A percentile compares a stretch with the other conserved stretches of the same genome.
These are phyloP conservation scores for Chelonus insularis DNA, from an alignment of 1,140 invertebrate genomes.

Conservation along the genomic window DNA sequence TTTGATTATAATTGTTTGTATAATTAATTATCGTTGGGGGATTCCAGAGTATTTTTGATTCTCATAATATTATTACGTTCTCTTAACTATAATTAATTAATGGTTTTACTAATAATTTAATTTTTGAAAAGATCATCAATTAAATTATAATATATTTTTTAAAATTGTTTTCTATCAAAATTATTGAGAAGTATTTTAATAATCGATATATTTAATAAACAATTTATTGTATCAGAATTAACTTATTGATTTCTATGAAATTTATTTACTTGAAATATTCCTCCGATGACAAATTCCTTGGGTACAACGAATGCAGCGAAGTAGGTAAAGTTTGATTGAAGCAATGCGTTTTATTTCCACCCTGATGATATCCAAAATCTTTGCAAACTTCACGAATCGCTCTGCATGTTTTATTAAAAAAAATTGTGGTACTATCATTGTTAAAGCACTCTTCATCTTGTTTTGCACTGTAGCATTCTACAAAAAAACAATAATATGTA, in stretches of 20 bases:
- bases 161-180: no score
- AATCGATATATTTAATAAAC: no score
- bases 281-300: constrained; percentile 59
- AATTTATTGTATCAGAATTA: no score
- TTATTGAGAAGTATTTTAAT: no score
- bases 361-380: constrained; percentile 40
- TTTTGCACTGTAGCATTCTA: constrained; percentile 63
- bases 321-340: constrained; percentile 36
- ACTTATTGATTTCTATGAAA: constrained; percentile 7
- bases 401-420: constrained; percentile 60
- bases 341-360: constrained; percentile 58
- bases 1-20: no score
- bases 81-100: no score
- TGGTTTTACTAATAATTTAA: no score
- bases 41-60: no score
- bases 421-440: constrained; percentile 48
- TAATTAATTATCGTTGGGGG: no score
- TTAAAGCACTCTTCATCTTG: constrained; percentile 55
- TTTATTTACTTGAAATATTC: constrained; percentile 64
- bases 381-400: constrained; percentile 58
- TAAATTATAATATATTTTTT: no score
- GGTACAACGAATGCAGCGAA: constrained; percentile 53
- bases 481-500: constrained; percentile 19
- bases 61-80: no score
- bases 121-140: no score